These are phyloP conservation scores for Andrena trimmerana DNA, from an alignment of 2,888 invertebrate species.

Conservation along the genomic window DNA sequence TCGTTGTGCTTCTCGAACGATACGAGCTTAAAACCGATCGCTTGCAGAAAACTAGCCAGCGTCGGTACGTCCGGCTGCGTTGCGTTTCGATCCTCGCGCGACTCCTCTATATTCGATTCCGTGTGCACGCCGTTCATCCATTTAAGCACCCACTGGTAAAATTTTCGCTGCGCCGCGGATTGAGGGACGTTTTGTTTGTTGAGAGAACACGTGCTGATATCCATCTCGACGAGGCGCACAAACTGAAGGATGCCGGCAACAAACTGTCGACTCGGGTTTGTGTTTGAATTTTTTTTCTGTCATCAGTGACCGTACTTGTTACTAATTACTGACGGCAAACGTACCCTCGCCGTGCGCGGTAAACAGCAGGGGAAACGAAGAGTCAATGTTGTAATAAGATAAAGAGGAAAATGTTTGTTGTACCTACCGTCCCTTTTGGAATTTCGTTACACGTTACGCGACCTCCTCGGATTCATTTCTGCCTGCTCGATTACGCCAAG, in stretches of 20 bases:
- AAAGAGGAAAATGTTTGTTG: too few relatives aligned
- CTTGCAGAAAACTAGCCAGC: conserved; percentile 78
- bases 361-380: too few relatives aligned
- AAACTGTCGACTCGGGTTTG: background rate
- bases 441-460: too few relatives aligned
- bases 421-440: too few relatives aligned
- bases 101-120: conserved; percentile 54
- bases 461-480: too few relatives aligned
- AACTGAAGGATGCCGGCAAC: conserved; percentile 15
- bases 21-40: conserved; percentile 79
- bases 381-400: too few relatives aligned
- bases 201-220: conserved; percentile 30
- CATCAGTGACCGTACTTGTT: conserved; percentile 12
- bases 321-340: background rate
- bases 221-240: conserved; percentile 28
- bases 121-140: conserved; percentile 70
- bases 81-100: conserved; percentile 26
- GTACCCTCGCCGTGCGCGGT: background rate
- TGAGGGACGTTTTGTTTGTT: conserved; percentile 18
- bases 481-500: background rate
- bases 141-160: conserved; percentile 76
- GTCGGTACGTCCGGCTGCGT: conserved; percentile 75
- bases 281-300: conserved; percentile 38
- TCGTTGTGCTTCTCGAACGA: conserved; percentile 72
- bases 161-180: conserved; percentile 65